Percentiles rank a stretch among this genome's conserved stretches.
These are phyloP conservation scores for Hydrozoanthus gracilis DNA, from an alignment of 92 coral and sea anemone genomes.

Conservation along the genomic window DNA sequence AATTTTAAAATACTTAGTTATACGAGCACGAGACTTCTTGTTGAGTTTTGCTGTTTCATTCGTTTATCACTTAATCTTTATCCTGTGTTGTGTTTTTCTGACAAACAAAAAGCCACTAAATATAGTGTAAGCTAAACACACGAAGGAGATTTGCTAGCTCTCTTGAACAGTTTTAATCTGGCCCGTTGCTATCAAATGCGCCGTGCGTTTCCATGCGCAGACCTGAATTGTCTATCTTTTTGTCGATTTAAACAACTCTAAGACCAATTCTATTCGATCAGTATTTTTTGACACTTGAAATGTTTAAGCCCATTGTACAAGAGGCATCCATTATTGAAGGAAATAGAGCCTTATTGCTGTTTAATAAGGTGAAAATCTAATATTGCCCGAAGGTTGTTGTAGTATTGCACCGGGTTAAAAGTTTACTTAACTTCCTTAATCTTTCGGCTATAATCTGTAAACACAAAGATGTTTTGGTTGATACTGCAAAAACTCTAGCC, in stretches of 20 bases:
- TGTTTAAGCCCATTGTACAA: no score
- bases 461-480: background rate
- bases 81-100: conserved; percentile 15
- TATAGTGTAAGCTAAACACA: conserved; percentile 33
- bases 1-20: background rate
- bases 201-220: conserved; percentile 9
- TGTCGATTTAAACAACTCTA: no score
- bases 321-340: no score
- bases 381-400: background rate
- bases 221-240: background rate
- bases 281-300: no score
- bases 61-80: conserved; percentile 21
- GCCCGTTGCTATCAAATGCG: background rate
- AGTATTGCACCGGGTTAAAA: background rate
- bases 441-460: background rate
- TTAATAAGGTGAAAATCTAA: background rate
- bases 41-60: conserved; percentile 10
- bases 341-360: no score
- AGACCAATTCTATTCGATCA: no score
- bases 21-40: background rate
- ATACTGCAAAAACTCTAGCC: background rate
- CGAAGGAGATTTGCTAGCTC: background rate
- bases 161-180: conserved; percentile 20
- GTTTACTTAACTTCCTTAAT: background rate
- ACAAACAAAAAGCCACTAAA: conserved; percentile 2